Conservation (phyloP, 2,797 vertebrate species). For the Muscicapa comitata region DNA sequence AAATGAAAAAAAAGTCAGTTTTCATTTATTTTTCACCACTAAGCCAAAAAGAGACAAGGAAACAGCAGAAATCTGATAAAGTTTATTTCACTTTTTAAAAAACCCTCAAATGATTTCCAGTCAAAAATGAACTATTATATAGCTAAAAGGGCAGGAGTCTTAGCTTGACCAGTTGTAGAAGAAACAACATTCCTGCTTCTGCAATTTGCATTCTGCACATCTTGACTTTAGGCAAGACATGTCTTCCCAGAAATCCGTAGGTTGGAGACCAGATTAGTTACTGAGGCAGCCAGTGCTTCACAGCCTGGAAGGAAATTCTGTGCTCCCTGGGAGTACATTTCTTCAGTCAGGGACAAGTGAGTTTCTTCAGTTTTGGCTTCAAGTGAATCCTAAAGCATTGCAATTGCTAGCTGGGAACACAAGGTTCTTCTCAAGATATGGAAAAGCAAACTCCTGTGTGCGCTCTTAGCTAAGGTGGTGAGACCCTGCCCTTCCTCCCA, state of each 20-base stretch:
- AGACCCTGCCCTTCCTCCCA: neutral
- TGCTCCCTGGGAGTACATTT: neutral
- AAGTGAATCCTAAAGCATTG: neutral
- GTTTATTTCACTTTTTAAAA: neutral
- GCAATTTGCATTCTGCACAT: neutral
- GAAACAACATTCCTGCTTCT: neutral
- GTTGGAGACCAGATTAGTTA: rapidly evolving
- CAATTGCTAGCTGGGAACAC: neutral
- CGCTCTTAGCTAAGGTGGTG: neutral
- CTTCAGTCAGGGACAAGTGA: neutral
- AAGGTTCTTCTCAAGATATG: neutral
- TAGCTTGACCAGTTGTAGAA: neutral
- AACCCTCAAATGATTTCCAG: neutral
- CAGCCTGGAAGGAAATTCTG: neutral
- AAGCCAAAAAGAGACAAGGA: neutral
- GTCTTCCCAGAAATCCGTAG: neutral
- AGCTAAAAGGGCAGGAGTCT: neutral
- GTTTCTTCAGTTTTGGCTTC: neutral
- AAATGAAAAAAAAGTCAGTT: neutral
- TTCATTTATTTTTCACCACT: neutral
- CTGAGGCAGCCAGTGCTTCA: rapidly evolving
- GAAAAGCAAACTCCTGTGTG: neutral
- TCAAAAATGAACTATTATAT: neutral
- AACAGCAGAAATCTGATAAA: neutral
- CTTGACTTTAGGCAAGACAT: neutral